Conservation (phyloP, 92 coral and sea anemone species). For the Palythoa caribaeorum region DNA sequence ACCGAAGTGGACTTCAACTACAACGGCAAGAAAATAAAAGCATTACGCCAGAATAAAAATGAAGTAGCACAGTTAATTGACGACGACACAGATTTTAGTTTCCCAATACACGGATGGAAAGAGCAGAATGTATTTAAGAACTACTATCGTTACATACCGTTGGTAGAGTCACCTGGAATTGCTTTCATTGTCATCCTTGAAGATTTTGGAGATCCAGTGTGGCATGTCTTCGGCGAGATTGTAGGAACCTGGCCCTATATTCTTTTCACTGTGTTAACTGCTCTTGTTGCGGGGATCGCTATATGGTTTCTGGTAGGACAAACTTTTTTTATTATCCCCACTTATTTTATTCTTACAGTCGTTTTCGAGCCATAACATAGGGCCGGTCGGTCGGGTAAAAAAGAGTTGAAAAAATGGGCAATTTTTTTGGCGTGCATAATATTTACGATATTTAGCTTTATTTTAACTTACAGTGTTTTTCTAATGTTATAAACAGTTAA, state of each 20-base stretch:
- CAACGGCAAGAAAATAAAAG: slow-evolving; percentile 70
- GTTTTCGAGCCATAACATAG: too few species aligned
- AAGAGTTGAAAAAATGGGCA: too few species aligned
- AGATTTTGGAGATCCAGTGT: slow-evolving; percentile 50
- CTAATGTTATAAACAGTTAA: too few species aligned
- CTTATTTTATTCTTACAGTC: too few species aligned
- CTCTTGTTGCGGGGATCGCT: slow-evolving; percentile 70
- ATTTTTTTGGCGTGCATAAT: too few species aligned
- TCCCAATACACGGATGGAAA: slow-evolving; percentile 85
- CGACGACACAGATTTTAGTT: slow-evolving; percentile 56
- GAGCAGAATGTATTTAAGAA: slow-evolving; percentile 70
- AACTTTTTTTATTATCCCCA: neutral
- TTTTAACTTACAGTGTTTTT: too few species aligned
- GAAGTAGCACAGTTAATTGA: slow-evolving; percentile 66
- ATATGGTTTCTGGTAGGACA: slow-evolving; percentile 78
- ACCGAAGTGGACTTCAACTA: slow-evolving; percentile 74
- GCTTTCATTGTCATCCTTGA: slow-evolving; percentile 74
- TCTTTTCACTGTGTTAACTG: slow-evolving; percentile 60
- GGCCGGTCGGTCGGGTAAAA: too few species aligned
- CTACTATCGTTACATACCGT: slow-evolving; percentile 70
- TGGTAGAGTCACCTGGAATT: slow-evolving; percentile 80
- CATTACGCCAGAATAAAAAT: slow-evolving; percentile 60
- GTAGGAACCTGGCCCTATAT: slow-evolving; percentile 70
- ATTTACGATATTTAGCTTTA: too few species aligned
- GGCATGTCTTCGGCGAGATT: slow-evolving; percentile 48